Evolutionary conservation across 2,113 vertebrate species (phyloP).

Genomic region (Suncus etruscus): DNA sequence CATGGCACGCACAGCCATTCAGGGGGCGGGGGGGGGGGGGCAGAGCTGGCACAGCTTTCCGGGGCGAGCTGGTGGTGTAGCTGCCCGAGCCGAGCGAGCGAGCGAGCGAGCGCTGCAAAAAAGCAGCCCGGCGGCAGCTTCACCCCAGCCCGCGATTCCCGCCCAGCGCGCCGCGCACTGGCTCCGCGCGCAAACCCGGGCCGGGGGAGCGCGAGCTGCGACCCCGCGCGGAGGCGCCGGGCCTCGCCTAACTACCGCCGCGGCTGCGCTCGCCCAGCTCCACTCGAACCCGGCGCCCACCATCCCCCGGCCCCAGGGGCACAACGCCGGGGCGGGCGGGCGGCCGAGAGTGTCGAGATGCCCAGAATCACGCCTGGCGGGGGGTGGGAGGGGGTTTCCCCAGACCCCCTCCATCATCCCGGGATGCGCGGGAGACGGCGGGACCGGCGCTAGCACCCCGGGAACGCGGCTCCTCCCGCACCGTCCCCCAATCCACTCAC

Average conservation of each 20-base stretch:
- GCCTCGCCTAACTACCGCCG: neutral
- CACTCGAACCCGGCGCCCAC: neutral
- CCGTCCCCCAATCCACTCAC: constrained; percentile 71
- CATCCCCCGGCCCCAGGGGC: too few species aligned
- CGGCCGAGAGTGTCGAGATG: neutral
- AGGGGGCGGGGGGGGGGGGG: neutral
- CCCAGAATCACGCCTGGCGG: neutral
- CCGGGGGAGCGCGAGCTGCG: constrained; percentile 36
- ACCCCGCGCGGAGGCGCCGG: constrained; percentile 19
- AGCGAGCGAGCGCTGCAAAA: too few species aligned
- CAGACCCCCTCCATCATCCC: neutral
- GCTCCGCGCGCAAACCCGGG: constrained; percentile 36
- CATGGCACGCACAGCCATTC: neutral
- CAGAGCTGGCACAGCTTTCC: neutral
- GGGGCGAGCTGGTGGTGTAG: too few species aligned
- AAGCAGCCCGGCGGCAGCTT: neutral
- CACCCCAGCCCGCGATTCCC: constrained; percentile 39
- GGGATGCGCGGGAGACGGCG: neutral
- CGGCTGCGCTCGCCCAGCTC: neutral
- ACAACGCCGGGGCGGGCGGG: too few species aligned
- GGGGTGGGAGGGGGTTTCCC: neutral
- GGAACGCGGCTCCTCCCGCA: constrained; percentile 30
- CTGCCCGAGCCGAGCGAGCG: too few species aligned
- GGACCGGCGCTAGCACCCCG: neutral
- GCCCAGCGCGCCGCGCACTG: neutral